Evolutionary conservation across 2,888 invertebrate genomes (phyloP).

Genomic region (Merodon equestris): DNA sequence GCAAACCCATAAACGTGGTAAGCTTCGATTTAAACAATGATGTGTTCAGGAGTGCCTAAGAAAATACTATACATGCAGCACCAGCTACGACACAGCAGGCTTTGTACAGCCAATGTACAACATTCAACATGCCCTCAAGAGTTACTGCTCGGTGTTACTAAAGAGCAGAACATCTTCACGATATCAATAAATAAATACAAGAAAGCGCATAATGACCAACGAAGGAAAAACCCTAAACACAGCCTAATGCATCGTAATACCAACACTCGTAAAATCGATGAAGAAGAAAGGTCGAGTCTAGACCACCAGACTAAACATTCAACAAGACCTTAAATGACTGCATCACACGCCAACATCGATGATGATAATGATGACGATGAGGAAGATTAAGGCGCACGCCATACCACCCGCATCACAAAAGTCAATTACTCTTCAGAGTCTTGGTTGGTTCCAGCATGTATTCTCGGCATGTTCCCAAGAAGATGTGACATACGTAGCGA

Average conservation of each 20-base stretch:
- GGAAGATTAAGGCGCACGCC: conserved; percentile 37
- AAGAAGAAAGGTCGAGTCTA: conserved; percentile 18
- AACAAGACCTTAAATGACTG: conserved; percentile 48
- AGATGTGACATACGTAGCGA: conserved; percentile 46
- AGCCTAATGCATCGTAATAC: conserved; percentile 13
- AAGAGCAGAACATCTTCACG: too few relatives aligned
- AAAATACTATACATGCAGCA: too few relatives aligned
- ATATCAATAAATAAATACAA: too few relatives aligned
- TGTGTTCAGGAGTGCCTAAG: too few relatives aligned
- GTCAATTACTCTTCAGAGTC: conserved; percentile 43
- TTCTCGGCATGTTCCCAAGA: background rate
- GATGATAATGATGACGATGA: conserved; percentile 49
- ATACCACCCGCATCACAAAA: conserved; percentile 58
- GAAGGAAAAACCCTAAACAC: background rate
- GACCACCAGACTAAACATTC: conserved; percentile 53
- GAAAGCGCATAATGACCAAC: background rate
- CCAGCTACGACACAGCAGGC: too few relatives aligned
- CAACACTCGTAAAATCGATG: conserved; percentile 8
- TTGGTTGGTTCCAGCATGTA: too few relatives aligned
- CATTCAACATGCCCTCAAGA: too few relatives aligned
- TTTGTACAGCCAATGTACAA: too few relatives aligned
- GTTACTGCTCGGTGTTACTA: too few relatives aligned
- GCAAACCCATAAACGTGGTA: too few relatives aligned
- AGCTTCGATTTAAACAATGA: too few relatives aligned
- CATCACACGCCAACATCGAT: conserved; percentile 58